Percentiles rank a stretch among this genome's conserved stretches.
These are phyloP conservation scores for Triops cancriformis DNA, from an alignment of 1,140 invertebrate genomes.

Conservation along the genomic window DNA sequence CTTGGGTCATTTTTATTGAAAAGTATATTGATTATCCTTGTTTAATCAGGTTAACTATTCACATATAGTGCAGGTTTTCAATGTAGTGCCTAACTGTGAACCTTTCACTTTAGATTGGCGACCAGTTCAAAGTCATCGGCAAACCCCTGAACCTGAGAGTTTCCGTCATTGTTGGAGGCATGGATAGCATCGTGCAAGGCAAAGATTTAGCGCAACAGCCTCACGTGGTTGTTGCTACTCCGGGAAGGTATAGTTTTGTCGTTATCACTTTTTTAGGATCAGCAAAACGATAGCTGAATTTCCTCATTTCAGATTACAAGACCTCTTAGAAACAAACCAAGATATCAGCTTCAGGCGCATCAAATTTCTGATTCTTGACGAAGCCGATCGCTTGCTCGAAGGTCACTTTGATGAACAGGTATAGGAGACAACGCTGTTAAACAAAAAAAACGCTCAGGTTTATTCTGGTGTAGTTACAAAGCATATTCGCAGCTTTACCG, in stretches of 20 bases:
- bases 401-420: conserved; percentile 67
- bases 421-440: conserved; percentile 6
- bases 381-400: conserved; percentile 80
- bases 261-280: background rate
- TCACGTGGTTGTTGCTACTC: conserved; percentile 90
- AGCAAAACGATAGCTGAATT: background rate
- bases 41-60: background rate
- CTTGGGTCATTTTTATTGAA: background rate
- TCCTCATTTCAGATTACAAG: conserved; percentile 51
- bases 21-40: background rate
- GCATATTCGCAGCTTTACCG: conserved; percentile 72
- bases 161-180: conserved; percentile 80
- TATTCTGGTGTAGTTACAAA: conserved; percentile 48
- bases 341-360: conserved; percentile 72
- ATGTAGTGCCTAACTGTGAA: too few relatives aligned
- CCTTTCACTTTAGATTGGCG: conserved; percentile 67
- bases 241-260: conserved; percentile 52
- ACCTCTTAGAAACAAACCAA: conserved; percentile 75
- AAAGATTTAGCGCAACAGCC: conserved; percentile 74
- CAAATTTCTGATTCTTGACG: conserved; percentile 81
- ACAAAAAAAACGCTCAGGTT: background rate
- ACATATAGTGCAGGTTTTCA: too few relatives aligned
- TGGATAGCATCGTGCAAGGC: conserved; percentile 85
- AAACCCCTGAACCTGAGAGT: conserved; percentile 74
- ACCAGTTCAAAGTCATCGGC: conserved; percentile 82